Base-by-base conservation (phyloP, 2,797 vertebrate genomes). In the Syncerus caffer region DNA sequence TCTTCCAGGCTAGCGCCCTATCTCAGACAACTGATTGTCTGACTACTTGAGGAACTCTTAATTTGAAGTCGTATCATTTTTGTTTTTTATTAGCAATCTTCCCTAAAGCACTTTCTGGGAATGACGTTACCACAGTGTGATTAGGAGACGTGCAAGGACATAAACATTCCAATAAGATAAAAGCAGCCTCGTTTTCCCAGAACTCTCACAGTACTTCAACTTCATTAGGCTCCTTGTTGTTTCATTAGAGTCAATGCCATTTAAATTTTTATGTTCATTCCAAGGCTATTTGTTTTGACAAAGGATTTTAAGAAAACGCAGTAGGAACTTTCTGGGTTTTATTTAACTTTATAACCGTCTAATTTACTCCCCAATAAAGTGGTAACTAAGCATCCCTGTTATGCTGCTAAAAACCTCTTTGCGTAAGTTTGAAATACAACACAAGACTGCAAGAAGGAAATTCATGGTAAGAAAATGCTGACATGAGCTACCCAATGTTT, bases 241-340 rank as follows among this genome's bases (percentile, higher is more conserved):
- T 98, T 98, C 98, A 98, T 99, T 99, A 98, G 94, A 98, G 96
- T 98, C 99, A 98, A 99, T 98, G 99, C 95, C 98, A 98, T 98
- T 98, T 98, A 98, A 97, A 97, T 98, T 99, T 98, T 98, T 99
- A 98, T 98, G 98, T 98, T 98, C 96, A 10, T 98, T 98, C 99
- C 98, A 99, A 98, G 98, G 99, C 98, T 98, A 98, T 98, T 98
- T 98, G 97, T 98, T 98, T 98, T 98, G 98, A 98, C 96, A 31
- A 95, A 98, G 79, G 90, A 97, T 97, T 96, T 71, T 97, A 58
- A 93, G 88, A 90, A 98, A 98, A 96, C 4, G 45, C 96, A 96
- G 85, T 91, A 95, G 97, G 96, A 98, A 98, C 88, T 87, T 97
- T 88, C 95, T 60, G 45, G 34, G 80, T 92, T 98, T 97, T 98